Evolutionary conservation across 2,113 vertebrate genomes (phyloP).

Genomic region (Cisticola juncidis): DNA sequence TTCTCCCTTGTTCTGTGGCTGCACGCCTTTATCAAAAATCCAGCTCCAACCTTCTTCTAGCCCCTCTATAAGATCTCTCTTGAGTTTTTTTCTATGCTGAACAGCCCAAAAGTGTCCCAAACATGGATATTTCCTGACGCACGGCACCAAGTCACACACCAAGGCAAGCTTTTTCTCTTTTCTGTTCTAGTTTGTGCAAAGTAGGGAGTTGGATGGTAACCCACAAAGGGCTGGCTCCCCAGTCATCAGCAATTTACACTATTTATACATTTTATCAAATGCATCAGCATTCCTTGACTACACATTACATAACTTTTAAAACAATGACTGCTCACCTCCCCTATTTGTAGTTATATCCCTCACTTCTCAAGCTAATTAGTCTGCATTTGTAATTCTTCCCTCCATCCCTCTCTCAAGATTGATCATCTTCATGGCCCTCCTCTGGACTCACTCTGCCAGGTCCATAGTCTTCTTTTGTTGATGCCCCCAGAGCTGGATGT

Average conservation of each 20-base stretch:
- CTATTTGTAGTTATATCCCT: neutral
- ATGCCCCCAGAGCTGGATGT: neutral
- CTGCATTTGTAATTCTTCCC: fast-evolving
- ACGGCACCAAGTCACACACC: neutral
- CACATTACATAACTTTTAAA: neutral
- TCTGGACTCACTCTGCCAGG: neutral
- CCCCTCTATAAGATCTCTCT: neutral
- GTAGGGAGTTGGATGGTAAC: neutral
- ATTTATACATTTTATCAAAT: neutral
- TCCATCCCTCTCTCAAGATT: neutral
- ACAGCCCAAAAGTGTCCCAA: neutral
- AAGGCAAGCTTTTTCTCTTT: neutral
- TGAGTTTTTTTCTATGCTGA: neutral
- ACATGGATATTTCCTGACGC: neutral
- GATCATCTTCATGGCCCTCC: neutral
- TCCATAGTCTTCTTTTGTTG: neutral
- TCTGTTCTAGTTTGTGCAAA: neutral
- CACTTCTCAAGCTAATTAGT: neutral
- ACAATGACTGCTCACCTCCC: neutral
- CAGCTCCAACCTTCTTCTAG: neutral
- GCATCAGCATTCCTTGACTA: neutral
- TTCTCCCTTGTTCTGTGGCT: neutral
- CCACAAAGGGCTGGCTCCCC: neutral
- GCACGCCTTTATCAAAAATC: neutral
- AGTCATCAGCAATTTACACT: neutral